Evolutionary conservation across 2,888 invertebrate species (phyloP).

Genomic region (Toxonevra muliebris): DNA sequence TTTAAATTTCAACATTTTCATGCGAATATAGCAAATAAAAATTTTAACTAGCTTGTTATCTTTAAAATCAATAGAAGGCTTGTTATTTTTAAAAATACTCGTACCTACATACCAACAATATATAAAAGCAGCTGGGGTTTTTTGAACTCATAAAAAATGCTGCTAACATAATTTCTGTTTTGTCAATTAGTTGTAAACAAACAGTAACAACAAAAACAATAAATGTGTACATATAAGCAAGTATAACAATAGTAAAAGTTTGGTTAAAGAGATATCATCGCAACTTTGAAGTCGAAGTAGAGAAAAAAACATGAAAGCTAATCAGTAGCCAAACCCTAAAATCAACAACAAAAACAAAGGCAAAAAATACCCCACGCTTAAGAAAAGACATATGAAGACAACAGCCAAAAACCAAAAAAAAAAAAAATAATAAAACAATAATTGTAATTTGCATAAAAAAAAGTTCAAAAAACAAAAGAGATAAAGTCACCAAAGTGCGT

Average conservation of each 20-base stretch:
- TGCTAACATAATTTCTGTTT: conserved; percentile 39
- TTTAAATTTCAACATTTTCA: too few species aligned
- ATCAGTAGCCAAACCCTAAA: conserved; percentile 43
- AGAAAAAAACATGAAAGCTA: conserved; percentile 31
- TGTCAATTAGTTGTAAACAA: conserved; percentile 33
- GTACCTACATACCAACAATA: too few species aligned
- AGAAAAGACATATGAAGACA: neutral
- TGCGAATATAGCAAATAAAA: too few species aligned
- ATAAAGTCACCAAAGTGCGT: conserved; percentile 3
- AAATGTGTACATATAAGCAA: neutral
- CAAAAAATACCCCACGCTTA: neutral
- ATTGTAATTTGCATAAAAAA: conserved; percentile 23
- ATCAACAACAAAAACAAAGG: conserved; percentile 26
- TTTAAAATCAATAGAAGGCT: too few species aligned
- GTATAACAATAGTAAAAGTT: neutral
- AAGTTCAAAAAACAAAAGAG: conserved; percentile 29
- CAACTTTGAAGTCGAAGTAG: neutral
- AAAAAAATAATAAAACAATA: neutral
- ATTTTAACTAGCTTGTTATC: too few species aligned
- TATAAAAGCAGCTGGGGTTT: neutral
- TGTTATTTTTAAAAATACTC: too few species aligned
- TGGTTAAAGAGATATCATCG: neutral
- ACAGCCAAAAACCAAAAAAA: conserved; percentile 2
- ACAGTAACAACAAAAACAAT: neutral
- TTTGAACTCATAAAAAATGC: conserved; percentile 8